Base-by-base conservation (phyloP, 2,797 vertebrate genomes). In the Ptychobarbus kaznakovi region DNA sequence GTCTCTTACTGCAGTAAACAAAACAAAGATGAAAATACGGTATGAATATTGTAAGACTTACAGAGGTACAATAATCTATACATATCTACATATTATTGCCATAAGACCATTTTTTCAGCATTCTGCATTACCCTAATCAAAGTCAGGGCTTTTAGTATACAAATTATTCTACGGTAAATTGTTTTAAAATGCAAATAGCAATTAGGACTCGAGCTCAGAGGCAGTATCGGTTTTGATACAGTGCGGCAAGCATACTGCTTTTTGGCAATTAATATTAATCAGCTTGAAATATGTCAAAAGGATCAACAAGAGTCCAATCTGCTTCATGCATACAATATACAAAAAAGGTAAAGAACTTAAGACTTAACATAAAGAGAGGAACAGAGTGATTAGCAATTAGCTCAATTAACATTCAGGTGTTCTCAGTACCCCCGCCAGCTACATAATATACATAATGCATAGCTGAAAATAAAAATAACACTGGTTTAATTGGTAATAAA, bases 51-150 rank as follows among this genome's bases (percentile, higher is more conserved):
- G 78, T 82, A 92, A 96, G 92, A 95, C 94, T 92, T 93, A 93
- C 94, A 94, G 96, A 92, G 90, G 89, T 93, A 93, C 72, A 77
- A 80, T 56, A 75, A 78, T 96, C 96, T 97, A 93, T 96, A 96
- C 95, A 96, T 95, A 96, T 96, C 91, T 97, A 97, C 97, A 98
- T 96, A 97, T 98, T 98, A 99, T 82, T 82, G 81, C 81, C 53
- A 46, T 82, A 63, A 65, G 56, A 46, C 25, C 0, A 5, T 73
- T 97, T 95, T 96, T 96, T 96, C 93, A 96, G 96, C 97, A 97
- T 93, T 53, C 94, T 93, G 93, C 93, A 94, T 94, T 88, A 93
- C 76, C 81, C 70, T 46, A 73, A 73, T 83, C 0, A 49, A 40
- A 66, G 73, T 68, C 69, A 83, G 63, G 75, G 22, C 9, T 63